Evolutionary conservation across 2,888 invertebrate genomes (phyloP), one percentile per base, ranked within the genome.

Genomic region (Cosmia pyralina): DNA sequence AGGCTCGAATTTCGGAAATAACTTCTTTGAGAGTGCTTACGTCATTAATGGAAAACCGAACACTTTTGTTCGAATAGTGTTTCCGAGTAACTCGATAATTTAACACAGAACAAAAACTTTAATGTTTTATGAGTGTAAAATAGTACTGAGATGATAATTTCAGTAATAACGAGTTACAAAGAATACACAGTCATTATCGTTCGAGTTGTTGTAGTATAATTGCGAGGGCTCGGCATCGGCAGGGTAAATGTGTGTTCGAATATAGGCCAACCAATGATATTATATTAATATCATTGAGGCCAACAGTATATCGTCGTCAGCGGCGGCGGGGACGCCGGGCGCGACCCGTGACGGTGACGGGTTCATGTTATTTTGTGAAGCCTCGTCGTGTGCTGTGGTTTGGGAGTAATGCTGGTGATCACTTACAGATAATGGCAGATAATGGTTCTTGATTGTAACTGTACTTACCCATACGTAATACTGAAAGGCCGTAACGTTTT

Each of bases 241-340:
- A 79, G 82, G 88, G 89, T 88, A 89, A 90, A 90, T 86, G 88
- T 85, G 88, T 92, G 84, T 83, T 89, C 81, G 87, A 91, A 95
- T 93, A 90, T 95, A 93, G 94, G 95, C 88, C 94, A 93, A 89
- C 92, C n/a, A n/a, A n/a, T n/a, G n/a, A n/a, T n/a, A n/a, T n/a
- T n/a, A n/a, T n/a, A n/a, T n/a, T n/a, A n/a, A n/a, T n/a, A n/a
- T n/a, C n/a, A n/a, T n/a, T n/a, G n/a, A 93, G 94, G 95, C 88
- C 94, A 93, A 89, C 92, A 91, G 91, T 91, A 92, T 89, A 87
- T 88, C 85, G 85, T 76, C 64, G 63, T 55, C 58, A 28, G n/a
- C 11, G 68, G 38, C 48, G n/a, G 53, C 66, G 62, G 10, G 19
- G 19, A 28, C 62, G 59, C 46, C 62, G 74, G 50, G 73, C 68